Base-by-base conservation (phyloP, 2,113 vertebrate genomes). In the Paralichthys olivaceus region DNA sequence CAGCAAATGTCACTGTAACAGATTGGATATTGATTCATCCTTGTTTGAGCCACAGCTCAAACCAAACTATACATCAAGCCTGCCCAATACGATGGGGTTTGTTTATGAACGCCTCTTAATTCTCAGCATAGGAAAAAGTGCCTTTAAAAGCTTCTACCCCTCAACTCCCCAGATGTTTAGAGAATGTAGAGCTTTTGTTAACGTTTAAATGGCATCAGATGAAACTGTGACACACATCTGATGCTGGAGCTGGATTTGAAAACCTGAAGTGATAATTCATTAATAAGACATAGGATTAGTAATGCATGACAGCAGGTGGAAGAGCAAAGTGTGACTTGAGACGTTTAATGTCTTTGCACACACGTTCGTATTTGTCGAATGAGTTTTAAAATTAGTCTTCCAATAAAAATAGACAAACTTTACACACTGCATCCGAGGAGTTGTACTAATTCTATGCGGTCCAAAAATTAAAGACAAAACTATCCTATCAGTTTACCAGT, bases 1-100 rank as follows among this genome's bases (percentile, higher is more conserved):
- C 84, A 92, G 92, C 92, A 92, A 92, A 92, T 92, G 92, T 85
- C 90, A 86, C 89, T 82, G 77, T 85, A 87, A 92, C 89, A 90
- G 85, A 84, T 87, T 66, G 62, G 71, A 43, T 92, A 94, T 93
- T 84, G 94, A 95, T 94, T 61, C 63, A 62, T 62, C 40, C 72
- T 88, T 68, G 88, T 78, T 14, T 45, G 49, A 81, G 61, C 65
- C 60, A 56, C 55, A 19, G 47, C 91, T 80, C 60, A 91, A 91
- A 86, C 88, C 84, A 72, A 83, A 92, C 94, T 91, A 91, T 93
- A 84, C 45, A 56, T 83, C 84, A 87, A 8, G 22, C 45, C 73
- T 34, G 25, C 15, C 51, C 17, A 34, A n/a, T 40, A 75, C 1
- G 6, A 19, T 80, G 34, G 60, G 60, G 56, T 72, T 77, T 93